Conservation (phyloP, 2,113 vertebrate genomes). For the Chionis minor region DNA sequence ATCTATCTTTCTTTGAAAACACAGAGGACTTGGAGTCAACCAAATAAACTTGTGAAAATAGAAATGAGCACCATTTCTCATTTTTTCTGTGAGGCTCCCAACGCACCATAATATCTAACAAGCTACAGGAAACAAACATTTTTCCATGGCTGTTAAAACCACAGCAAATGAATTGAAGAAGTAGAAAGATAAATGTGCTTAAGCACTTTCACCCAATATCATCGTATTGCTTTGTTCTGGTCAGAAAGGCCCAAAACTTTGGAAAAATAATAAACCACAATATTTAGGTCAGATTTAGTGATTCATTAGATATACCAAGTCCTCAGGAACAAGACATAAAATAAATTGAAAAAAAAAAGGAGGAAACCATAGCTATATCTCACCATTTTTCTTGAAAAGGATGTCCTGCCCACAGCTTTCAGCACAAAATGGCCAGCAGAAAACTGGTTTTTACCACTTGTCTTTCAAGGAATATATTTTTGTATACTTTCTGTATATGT, state of each 20-base stretch:
- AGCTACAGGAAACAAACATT: background rate
- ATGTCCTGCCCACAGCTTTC: background rate
- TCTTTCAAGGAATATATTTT: background rate
- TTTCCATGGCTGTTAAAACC: background rate
- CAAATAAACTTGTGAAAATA: background rate
- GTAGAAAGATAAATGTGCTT: background rate
- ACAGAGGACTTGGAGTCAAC: background rate
- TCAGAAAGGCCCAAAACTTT: background rate
- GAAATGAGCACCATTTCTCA: background rate
- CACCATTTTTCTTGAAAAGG: background rate
- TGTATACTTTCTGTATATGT: background rate
- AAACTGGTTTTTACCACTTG: background rate
- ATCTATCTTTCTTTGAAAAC: background rate
- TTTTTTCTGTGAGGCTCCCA: background rate
- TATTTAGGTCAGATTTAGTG: background rate
- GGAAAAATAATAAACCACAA: background rate
- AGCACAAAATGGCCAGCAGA: background rate
- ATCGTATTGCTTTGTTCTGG: background rate
- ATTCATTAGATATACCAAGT: background rate
- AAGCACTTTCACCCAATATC: background rate
- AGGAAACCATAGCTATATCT: background rate
- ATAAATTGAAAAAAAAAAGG: background rate
- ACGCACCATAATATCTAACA: background rate
- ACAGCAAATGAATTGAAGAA: background rate
- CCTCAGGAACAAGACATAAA: background rate